Evolutionary conservation across 1,140 invertebrate species (phyloP).

Genomic region (Oryctes rhinoceros): DNA sequence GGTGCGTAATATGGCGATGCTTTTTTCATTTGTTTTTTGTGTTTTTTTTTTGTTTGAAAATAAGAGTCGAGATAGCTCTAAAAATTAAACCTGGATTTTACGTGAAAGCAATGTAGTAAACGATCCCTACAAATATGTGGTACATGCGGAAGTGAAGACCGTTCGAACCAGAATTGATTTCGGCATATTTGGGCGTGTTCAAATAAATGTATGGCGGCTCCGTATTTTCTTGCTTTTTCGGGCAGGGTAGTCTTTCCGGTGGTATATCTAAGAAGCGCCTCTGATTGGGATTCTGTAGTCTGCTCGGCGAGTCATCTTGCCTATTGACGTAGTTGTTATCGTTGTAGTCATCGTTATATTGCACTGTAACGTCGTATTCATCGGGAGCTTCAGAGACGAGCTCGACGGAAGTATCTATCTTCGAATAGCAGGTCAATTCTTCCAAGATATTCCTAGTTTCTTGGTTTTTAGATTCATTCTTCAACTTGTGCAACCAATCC

Average conservation of each 20-base stretch:
- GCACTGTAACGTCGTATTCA: background rate
- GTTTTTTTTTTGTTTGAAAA: no score
- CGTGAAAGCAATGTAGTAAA: background rate
- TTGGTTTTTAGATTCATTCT: conserved; percentile 34
- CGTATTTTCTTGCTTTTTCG: conserved; percentile 14
- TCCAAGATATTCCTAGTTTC: conserved; percentile 1
- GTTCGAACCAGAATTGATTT: conserved; percentile 38
- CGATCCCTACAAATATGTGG: background rate
- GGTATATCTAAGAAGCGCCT: background rate
- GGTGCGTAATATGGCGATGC: background rate
- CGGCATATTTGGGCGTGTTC: conserved; percentile 32
- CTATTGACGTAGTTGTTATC: conserved; percentile 2
- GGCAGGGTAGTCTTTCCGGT: conserved; percentile 13
- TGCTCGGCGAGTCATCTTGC: conserved; percentile 10
- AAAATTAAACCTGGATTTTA: background rate
- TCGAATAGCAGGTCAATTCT: conserved; percentile 27
- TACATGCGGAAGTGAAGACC: background rate
- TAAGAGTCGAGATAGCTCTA: background rate
- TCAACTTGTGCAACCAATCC: conserved; percentile 24
- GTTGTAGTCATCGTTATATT: conserved; percentile 6
- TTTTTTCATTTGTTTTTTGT: no score
- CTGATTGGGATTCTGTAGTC: conserved; percentile 6
- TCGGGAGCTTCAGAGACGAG: background rate
- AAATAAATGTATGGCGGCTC: conserved; percentile 23
- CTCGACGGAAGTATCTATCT: background rate